Base-by-base conservation (phyloP, 2,888 invertebrate genomes). In the Tupiocoris notatus region DNA sequence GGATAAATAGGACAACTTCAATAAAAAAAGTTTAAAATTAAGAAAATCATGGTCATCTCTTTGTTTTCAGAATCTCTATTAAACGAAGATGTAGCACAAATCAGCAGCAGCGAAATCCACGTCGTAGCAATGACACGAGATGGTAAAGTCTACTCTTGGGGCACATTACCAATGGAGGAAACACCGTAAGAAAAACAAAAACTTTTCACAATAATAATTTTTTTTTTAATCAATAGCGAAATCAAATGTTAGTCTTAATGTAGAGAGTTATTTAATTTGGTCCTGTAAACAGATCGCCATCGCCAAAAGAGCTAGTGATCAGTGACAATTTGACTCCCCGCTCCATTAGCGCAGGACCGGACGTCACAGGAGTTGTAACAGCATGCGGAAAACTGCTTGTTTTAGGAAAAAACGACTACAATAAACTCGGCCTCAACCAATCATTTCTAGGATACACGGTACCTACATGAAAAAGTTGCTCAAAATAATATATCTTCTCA, bases 101-200 rank as follows among this genome's bases (percentile, higher is more conserved):
- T 91, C 24, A 85, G 86, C 24, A 88, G 90, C 80, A 91, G 91
- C 0, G 83, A 85, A 18, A 85, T 87, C 78, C 92, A 92, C 83
- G 89, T 89, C 0, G 85, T 88, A 2, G 90, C 88, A 0, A 84
- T 91, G 18, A 87, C 88, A 22, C 84, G 85, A 20, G 88, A 88
- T 78, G 89, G 89, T 0, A 85, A 86, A 65, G 85, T 91, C 17
- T 91, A 87, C 81, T 85, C 88, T 12, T 92, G 92, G 91, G 92
- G 88, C 1, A 81, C 63, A 16, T 61, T 77, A 9, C 67, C 77
- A 23, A 22, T 67, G 18, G 67, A 82, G 12, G 56, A 63, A 1
- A 25, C 6, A 17, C 24, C 22, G 62, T 64, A 22, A 63, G 70
- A 58, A 2, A 20, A 59, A 59, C 2, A 18, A 17, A 7, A 59